These are phyloP conservation scores for Troides oblongomaculatus DNA, from an alignment of 2,888 invertebrate species.

Conservation along the genomic window DNA sequence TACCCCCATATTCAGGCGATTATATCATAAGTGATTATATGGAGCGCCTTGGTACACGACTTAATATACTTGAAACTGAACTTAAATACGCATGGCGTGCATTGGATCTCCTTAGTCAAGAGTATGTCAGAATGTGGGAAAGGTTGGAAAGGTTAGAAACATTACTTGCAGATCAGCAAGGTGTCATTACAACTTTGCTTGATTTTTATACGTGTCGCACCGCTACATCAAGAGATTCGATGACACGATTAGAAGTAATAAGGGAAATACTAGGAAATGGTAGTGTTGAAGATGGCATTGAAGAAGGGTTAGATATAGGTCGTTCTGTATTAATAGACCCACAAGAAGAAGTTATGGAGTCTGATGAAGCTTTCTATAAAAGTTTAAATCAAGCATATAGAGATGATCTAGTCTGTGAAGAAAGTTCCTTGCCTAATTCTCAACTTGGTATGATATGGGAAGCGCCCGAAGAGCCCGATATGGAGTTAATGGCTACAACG, in stretches of 20 bases:
- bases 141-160: slow-evolving; percentile 92
- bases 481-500: slow-evolving; percentile 74
- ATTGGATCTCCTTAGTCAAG: slow-evolving; percentile 92
- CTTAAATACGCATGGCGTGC: slow-evolving; percentile 96
- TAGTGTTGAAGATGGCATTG: slow-evolving; percentile 83
- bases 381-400: slow-evolving; percentile 93
- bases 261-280: slow-evolving; percentile 84
- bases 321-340: slow-evolving; percentile 63
- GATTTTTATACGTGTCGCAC: slow-evolving; percentile 85
- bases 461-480: slow-evolving; percentile 87
- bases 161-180: slow-evolving; percentile 92
- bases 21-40: slow-evolving; percentile 94
- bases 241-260: slow-evolving; percentile 80
- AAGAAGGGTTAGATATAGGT: slow-evolving; percentile 82
- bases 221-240: slow-evolving; percentile 75
- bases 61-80: slow-evolving; percentile 93
- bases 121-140: slow-evolving; percentile 97
- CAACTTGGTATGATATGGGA: slow-evolving; percentile 94
- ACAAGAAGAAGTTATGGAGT: slow-evolving; percentile 81
- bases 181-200: slow-evolving; percentile 92
- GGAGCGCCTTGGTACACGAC: slow-evolving; percentile 92
- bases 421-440: slow-evolving; percentile 83
- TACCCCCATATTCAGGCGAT: slow-evolving; percentile 81
- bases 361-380: slow-evolving; percentile 92
- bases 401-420: slow-evolving; percentile 85